These are phyloP conservation scores for Bactericera cockerelli DNA, from an alignment of 1,140 invertebrate species.

Conservation along the genomic window DNA sequence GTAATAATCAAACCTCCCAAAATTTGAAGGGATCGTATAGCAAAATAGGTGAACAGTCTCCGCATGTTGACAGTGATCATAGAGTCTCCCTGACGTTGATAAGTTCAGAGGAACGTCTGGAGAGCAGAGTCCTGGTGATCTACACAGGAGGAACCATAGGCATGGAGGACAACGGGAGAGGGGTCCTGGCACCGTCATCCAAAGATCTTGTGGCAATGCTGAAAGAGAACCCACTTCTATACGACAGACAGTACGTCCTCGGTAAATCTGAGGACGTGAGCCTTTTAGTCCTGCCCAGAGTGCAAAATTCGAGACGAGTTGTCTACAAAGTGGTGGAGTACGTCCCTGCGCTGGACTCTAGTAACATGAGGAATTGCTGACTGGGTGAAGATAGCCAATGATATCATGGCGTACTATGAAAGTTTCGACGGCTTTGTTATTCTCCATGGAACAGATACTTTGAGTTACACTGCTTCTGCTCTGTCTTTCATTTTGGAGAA, in stretches of 20 bases:
- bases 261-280: neutral
- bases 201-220: neutral
- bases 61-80: neutral
- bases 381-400: slow-evolving; percentile 75
- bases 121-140: slow-evolving; percentile 52
- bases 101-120: slow-evolving; percentile 23
- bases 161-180: slow-evolving; percentile 56
- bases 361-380: slow-evolving; percentile 81
- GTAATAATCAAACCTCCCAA: no score
- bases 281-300: neutral
- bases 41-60: neutral
- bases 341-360: slow-evolving; percentile 76
- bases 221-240: neutral
- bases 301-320: slow-evolving; percentile 31
- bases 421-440: slow-evolving; percentile 88
- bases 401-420: slow-evolving; percentile 69
- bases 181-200: slow-evolving; percentile 36
- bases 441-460: slow-evolving; percentile 91
- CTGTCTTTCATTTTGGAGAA: slow-evolving; percentile 93
- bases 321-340: slow-evolving; percentile 77
- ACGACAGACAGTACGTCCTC: neutral
- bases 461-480: slow-evolving; percentile 88
- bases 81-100: neutral
- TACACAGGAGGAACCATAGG: slow-evolving; percentile 83
- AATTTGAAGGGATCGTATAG: no score